phyloP scores from a whole-genome alignment of 2,113 vertebrate genomes.

The Peromyscus polionotus region DNA sequence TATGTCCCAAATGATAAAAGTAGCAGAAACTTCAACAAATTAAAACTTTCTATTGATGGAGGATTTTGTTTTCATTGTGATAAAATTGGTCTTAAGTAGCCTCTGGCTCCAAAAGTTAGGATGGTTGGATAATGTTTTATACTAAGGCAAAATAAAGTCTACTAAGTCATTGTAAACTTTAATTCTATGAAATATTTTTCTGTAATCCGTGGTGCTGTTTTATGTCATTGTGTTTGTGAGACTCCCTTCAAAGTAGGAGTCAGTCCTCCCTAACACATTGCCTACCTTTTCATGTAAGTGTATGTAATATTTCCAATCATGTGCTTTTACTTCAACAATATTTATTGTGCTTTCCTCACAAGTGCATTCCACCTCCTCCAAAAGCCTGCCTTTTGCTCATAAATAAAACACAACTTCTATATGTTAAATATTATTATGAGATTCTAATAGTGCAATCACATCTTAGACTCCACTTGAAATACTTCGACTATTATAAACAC shows the following conservation, averaged over 20 bases:
- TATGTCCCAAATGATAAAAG: neutral
- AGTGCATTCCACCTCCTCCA: neutral
- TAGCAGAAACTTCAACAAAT: neutral
- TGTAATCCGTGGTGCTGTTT: neutral
- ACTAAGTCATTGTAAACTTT: neutral
- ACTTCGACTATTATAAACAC: neutral
- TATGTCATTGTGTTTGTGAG: neutral
- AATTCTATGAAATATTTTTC: neutral
- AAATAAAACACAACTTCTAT: neutral
- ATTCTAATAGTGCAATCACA: neutral
- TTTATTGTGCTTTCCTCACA: neutral
- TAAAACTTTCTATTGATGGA: neutral
- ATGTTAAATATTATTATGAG: neutral
- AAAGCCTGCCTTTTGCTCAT: neutral
- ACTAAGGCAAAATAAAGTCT: neutral
- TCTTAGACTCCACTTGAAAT: neutral
- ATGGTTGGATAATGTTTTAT: neutral
- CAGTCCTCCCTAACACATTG: neutral
- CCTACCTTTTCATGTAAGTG: neutral
- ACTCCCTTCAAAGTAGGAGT: neutral
- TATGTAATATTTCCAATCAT: neutral
- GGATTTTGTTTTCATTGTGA: neutral
- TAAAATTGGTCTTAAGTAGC: neutral
- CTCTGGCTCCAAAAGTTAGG: neutral
- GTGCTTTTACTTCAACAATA: neutral